A percentile compares a stretch with the other conserved stretches of the same genome.
phyloP scores from a whole-genome alignment of 2,113 vertebrate species.

The Trogon surrucura region DNA sequence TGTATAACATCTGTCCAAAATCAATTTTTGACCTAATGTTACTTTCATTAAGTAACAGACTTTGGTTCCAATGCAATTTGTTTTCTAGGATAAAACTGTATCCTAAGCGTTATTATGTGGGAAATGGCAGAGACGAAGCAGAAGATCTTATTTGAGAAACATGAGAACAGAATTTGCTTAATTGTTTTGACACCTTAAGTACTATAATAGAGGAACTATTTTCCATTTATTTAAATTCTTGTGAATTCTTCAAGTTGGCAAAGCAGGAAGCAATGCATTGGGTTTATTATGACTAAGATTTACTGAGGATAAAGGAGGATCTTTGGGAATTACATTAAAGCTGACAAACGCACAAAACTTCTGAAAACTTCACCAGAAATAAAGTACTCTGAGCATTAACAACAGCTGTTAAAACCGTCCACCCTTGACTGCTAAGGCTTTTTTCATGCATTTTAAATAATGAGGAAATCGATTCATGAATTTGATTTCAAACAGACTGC shows the following conservation, averaged over 20 bases:
- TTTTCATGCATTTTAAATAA: neutral
- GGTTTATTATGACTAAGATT: constrained; percentile 50
- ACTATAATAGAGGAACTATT: constrained; percentile 42
- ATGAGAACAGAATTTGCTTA: constrained; percentile 53
- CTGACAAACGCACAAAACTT: constrained; percentile 21
- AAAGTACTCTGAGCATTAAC: neutral
- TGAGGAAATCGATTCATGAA: neutral
- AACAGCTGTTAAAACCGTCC: constrained; percentile 15
- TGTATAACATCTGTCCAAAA: constrained; percentile 72
- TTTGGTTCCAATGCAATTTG: constrained; percentile 49
- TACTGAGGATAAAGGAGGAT: constrained; percentile 34
- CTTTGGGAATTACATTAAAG: constrained; percentile 44
- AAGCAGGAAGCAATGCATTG: neutral
- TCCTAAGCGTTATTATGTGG: constrained; percentile 12
- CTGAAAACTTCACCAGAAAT: constrained; percentile 25
- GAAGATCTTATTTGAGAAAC: constrained; percentile 44
- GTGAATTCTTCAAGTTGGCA: constrained; percentile 16
- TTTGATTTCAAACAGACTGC: neutral
- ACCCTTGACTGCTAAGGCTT: neutral
- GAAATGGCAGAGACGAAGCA: constrained; percentile 24
- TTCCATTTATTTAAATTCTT: constrained; percentile 40
- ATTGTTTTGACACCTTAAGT: constrained; percentile 67
- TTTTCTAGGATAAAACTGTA: constrained; percentile 43
- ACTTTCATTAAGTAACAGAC: constrained; percentile 60
- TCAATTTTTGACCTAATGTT: constrained; percentile 70